These are phyloP conservation scores for Adelphocoris suturalis DNA, from an alignment of 2,888 invertebrate genomes.

Conservation along the genomic window DNA sequence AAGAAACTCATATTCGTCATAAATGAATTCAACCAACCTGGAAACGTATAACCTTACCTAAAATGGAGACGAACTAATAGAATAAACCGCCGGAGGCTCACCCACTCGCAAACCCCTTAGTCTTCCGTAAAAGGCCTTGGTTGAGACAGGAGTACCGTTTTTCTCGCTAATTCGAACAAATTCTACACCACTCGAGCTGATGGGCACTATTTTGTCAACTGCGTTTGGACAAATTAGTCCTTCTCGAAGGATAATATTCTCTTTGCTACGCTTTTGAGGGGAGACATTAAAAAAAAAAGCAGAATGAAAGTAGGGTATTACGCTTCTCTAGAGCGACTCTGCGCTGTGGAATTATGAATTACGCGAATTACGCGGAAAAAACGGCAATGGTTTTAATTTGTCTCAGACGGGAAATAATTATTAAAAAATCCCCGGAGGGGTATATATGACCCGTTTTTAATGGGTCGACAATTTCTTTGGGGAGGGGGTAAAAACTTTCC, in stretches of 20 bases:
- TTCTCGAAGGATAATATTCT: neutral
- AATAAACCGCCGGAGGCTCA: neutral
- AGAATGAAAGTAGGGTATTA: neutral
- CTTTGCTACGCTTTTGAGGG: neutral
- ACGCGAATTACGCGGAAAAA: neutral
- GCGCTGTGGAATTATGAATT: neutral
- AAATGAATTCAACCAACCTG: no score
- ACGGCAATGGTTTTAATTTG: constrained; percentile 11
- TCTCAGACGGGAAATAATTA: constrained; percentile 17
- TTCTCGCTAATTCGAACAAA: constrained; percentile 32
- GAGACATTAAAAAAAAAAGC: neutral
- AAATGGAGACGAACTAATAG: neutral
- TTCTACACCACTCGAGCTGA: constrained; percentile 21
- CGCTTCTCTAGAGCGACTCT: neutral
- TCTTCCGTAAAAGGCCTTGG: neutral
- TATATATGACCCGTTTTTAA: neutral
- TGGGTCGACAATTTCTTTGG: constrained; percentile 32
- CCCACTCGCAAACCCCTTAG: neutral
- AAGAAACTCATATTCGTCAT: no score
- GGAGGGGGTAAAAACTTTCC: neutral
- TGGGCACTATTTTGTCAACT: neutral
- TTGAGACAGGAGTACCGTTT: neutral
- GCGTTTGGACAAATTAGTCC: constrained; percentile 12
- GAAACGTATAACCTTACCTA: neutral
- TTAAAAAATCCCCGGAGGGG: constrained; percentile 5